Evolutionary conservation across 1,140 invertebrate species (phyloP).

Genomic region (Chlorops oryzae): DNA sequence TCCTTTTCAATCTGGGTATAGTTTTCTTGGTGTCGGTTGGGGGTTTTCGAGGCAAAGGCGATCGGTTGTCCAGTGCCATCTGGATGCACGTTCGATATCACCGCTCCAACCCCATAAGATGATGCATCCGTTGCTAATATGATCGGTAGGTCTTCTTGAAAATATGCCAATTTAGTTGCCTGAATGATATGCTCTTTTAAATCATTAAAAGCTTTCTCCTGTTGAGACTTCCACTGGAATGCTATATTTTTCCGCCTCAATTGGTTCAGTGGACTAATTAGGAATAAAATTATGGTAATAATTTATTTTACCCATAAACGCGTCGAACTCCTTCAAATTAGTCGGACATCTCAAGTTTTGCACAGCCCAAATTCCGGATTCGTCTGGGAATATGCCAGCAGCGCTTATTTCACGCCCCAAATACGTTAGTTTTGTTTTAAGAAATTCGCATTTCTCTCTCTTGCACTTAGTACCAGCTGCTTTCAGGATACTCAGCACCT

Average conservation of each 20-base stretch:
- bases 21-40: conserved; percentile 48
- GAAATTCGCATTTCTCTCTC: conserved; percentile 18
- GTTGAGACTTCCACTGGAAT: conserved; percentile 22
- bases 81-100: conserved; percentile 43
- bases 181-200: conserved; percentile 4
- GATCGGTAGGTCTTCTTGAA: conserved; percentile 48
- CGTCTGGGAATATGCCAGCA: conserved; percentile 18
- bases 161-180: conserved; percentile 34
- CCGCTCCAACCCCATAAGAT: conserved; percentile 47
- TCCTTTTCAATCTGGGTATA: conserved; percentile 50
- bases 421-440: conserved; percentile 22
- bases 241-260: conserved; percentile 21
- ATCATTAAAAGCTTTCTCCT: conserved; percentile 5
- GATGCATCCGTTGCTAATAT: conserved; percentile 48
- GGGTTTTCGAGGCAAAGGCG: conserved; percentile 49
- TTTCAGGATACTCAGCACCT: conserved; percentile 24
- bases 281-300: conserved; percentile 26
- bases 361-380: conserved; percentile 18
- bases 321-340: conserved; percentile 28
- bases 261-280: conserved; percentile 23
- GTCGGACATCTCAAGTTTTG: conserved; percentile 21
- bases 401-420: conserved; percentile 28
- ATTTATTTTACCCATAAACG: conserved; percentile 26
- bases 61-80: conserved; percentile 48
- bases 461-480: conserved; percentile 15